Base-by-base conservation (phyloP, 1,140 invertebrate species). In the Stegodyphus dumicola region DNA sequence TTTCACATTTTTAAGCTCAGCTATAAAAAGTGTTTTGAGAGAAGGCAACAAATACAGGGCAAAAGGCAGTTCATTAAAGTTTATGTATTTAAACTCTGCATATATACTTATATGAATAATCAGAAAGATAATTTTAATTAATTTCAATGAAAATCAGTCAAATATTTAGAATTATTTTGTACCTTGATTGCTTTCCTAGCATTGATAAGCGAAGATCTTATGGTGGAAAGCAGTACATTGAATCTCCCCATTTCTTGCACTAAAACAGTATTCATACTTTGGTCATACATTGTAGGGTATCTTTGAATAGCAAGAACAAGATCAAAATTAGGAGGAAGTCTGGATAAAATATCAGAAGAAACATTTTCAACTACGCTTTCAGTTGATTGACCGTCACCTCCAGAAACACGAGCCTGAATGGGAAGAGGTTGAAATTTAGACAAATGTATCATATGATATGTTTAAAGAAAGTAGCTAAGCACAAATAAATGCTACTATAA, bases 261-360 rank as follows among this genome's bases (percentile, higher is more conserved):
- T n/a, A 93, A 88, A 6, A 93, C 92, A 7, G 92, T 92, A 88
- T 92, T 92, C 91, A 93, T 92, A 85, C 92, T 92, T 89, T 92
- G 92, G 83, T 90, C 91, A 87, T 92, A 91, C 6, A 89, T 90
- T 51, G 91, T 92, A 6, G 92, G 92, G 87, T 91, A 93, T 88
- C 91, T 92, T 81, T 75, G 70, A 88, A 90, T 48, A 49, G 88
- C 89, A 4, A 89, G 89, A 79, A 91, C 91, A 6, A 91, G 91
- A 84, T 92, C 91, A 88, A 92, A 92, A 86, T 91, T 89, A n/a
- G 88, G 76, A 7, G 92, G 92, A 48, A 93, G 88, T 87, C 90
- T 91, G 13, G 70, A 81, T 7, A 92, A 83, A 71, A 93, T 92
- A 74, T 92, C 92, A 53, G 90, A 13, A 0, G 88, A 86, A 5